Evolutionary conservation across 2,113 vertebrate genomes (phyloP), one percentile per base, ranked within the genome.

Genomic region (Sapayoa aenigma): DNA sequence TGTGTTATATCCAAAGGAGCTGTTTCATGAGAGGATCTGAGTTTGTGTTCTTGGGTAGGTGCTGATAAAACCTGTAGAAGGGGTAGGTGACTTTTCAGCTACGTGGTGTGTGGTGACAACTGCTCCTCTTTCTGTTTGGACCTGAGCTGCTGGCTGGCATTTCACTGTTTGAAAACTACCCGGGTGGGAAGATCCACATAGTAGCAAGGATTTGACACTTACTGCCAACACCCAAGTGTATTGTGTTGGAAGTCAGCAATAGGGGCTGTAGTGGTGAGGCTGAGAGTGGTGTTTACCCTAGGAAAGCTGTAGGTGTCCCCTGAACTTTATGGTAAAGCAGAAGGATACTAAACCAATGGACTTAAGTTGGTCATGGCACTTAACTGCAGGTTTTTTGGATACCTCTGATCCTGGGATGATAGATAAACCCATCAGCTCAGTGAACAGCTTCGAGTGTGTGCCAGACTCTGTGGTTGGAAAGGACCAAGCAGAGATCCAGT

Each of bases 41-140:
- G 21, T 47, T 74, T 55, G 35, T 47, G 18, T 77, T 86, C 25
- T 33, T 77, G 33, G 1, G 1, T 25, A 62, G 55, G 8, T 55
- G 50, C 78, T 73, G 59, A 42, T 83, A 47, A 80, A 78, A 49
- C 56, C 35, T 76, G 37, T 30, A 35, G 56, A 50, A 84, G 24
- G 49, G 14, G 37, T 27, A 30, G 41, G 59, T 83, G 75, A 31
- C 49, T 79, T 87, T 87, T 71, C 44, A 90, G 78, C 33, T 87
- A 31, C 6, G 0, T 11, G 33, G 37, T 1, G 1, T 15, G 3
- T 15, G 65, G 42, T 75, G 62, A 22, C 55, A 58, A 0, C 68
- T 82, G 60, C 39, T 84, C 8, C 60, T 25, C 52, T 56, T 82
- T 39, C 33, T 47, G 18, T 28, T 81, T 11, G 10, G 33, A 50